phyloP scores from a whole-genome alignment of 2,888 invertebrate genomes.

The Ormyrus labotus region DNA sequence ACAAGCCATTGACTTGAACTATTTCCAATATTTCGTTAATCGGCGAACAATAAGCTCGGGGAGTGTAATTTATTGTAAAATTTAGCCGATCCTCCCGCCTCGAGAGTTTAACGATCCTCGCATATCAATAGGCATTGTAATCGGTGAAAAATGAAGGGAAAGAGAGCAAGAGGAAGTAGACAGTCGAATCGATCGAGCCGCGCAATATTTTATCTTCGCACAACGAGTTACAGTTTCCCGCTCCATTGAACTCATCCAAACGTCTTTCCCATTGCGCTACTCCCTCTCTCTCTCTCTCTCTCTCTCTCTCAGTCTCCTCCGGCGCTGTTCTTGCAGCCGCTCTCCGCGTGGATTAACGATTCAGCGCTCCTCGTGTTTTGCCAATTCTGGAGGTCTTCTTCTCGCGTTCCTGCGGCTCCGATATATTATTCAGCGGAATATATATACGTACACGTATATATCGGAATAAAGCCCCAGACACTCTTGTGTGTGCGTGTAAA shows the following conservation, averaged over 20 bases:
- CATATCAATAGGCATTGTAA: slow-evolving; percentile 14
- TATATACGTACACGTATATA: not conserved
- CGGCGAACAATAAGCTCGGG: not conserved
- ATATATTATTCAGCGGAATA: slow-evolving; percentile 46
- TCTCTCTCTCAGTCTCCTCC: not conserved
- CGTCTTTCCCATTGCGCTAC: slow-evolving; percentile 48
- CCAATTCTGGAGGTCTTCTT: slow-evolving; percentile 23
- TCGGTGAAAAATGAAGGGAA: slow-evolving; percentile 35
- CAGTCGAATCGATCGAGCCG: slow-evolving; percentile 40
- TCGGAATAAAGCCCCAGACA: slow-evolving; percentile 30
- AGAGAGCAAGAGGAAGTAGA: not conserved
- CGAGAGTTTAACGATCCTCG: not conserved
- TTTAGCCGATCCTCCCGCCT: not conserved
- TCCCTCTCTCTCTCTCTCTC: not conserved
- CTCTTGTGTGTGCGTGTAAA: not conserved
- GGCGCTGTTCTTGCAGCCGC: slow-evolving; percentile 2
- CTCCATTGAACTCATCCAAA: slow-evolving; percentile 56
- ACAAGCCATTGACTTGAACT: not conserved
- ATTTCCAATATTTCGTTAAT: not conserved
- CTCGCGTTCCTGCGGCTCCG: slow-evolving; percentile 31
- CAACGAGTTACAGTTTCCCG: slow-evolving; percentile 56
- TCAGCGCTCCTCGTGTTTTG: slow-evolving; percentile 37
- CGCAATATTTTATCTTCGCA: slow-evolving; percentile 56
- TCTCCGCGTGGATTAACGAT: slow-evolving; percentile 25
- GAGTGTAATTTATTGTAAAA: not conserved